Evolutionary conservation across 30 jellyfish, hydroid and myxozoan genomes (phyloP).

Genomic region (Haliclystus octoradiatus): DNA sequence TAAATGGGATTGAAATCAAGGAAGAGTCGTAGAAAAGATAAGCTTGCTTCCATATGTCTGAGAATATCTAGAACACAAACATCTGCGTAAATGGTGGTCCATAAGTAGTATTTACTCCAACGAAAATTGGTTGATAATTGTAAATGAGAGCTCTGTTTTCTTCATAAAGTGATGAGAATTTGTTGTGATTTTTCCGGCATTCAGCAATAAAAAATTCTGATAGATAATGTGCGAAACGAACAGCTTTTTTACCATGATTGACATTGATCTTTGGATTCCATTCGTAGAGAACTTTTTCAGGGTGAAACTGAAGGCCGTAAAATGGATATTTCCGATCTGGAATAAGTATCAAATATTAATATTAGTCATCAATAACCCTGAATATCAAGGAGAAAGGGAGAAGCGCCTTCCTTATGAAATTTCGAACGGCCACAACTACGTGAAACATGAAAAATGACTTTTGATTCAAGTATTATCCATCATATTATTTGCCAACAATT

Average conservation of each 20-base stretch:
- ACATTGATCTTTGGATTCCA: constrained; percentile 53
- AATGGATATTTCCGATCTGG: constrained; percentile 45
- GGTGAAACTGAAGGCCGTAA: constrained; percentile 64
- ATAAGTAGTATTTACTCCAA: constrained; percentile 29
- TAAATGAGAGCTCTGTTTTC: constrained; percentile 38
- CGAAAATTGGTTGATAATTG: constrained; percentile 22
- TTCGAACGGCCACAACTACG: too few species aligned
- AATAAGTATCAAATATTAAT: not conserved
- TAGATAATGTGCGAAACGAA: constrained; percentile 42
- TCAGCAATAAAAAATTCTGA: constrained; percentile 52
- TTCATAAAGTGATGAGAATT: constrained; percentile 20
- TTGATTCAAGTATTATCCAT: too few species aligned
- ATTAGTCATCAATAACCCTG: too few species aligned
- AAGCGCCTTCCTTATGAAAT: too few species aligned
- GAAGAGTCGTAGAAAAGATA: too few species aligned
- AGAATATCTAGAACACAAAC: constrained; percentile 31
- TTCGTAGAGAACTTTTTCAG: constrained; percentile 51
- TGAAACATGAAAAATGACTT: too few species aligned
- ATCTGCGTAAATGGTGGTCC: constrained; percentile 52
- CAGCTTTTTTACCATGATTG: constrained; percentile 47
- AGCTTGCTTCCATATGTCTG: too few species aligned
- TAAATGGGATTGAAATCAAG: too few species aligned
- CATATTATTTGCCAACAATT: too few species aligned
- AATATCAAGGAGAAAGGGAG: too few species aligned
- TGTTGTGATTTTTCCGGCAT: constrained; percentile 34